These are phyloP conservation scores for Cheirogaleus major DNA, from an alignment of 2,797 vertebrate genomes.

Conservation along the genomic window DNA sequence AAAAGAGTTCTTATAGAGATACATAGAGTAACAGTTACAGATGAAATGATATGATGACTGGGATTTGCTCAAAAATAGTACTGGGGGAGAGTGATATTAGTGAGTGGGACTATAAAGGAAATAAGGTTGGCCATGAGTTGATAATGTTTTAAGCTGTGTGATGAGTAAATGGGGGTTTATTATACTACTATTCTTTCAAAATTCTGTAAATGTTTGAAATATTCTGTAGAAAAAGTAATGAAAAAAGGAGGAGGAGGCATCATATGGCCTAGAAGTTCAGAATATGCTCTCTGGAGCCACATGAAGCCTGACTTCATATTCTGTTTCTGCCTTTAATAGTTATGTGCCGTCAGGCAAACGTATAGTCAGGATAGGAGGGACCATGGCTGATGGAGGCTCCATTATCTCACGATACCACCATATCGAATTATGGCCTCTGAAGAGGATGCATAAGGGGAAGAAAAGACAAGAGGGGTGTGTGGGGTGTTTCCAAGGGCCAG, in stretches of 20 bases:
- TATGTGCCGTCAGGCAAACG: neutral
- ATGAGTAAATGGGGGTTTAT: neutral
- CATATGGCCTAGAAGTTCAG: neutral
- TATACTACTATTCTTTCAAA: neutral
- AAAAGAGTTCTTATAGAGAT: neutral
- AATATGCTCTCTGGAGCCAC: neutral
- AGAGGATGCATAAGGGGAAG: neutral
- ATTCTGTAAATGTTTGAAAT: conserved; percentile 17
- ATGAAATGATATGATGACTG: neutral
- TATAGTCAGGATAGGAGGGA: neutral
- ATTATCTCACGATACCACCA: neutral
- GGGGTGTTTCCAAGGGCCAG: neutral
- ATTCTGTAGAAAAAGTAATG: neutral
- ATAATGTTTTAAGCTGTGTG: neutral
- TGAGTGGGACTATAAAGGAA: neutral
- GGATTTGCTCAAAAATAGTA: neutral
- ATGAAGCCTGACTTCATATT: neutral
- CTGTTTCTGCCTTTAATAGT: neutral
- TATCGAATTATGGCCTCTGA: neutral
- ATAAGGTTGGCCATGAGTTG: neutral
- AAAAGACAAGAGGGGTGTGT: neutral
- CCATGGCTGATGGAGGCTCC: neutral
- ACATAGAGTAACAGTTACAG: neutral
- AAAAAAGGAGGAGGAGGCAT: neutral
- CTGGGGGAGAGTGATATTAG: neutral